Evolutionary conservation across 1,140 invertebrate species (phyloP), one percentile per base, ranked within the genome.

Genomic region (Euborellia annulipes): DNA sequence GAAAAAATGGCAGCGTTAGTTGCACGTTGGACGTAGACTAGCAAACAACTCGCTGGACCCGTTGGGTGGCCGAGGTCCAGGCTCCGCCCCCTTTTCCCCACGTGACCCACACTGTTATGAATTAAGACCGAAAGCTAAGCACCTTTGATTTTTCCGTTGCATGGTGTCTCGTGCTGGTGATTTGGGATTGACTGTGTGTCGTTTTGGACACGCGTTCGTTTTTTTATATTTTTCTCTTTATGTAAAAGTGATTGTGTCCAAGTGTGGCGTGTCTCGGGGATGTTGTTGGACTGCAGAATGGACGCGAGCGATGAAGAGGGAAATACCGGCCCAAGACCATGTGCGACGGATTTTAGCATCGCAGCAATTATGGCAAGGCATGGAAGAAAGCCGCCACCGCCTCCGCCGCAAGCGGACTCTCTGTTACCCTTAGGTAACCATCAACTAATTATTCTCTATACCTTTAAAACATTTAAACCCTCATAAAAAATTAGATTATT

Each of bases 261-360:
- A 36, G 27, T 2, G 27, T 11, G 22, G 1, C 42, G 23, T 14
- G 11, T 30, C n/a, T n/a, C 32, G 2, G 40, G 16, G 42, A 19
- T 17, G 43, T 6, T n/a, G 34, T 27, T 27, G 34, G 43, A 38
- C 17, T 2, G 16, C 19, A 16, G 22, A 13, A 16, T 20, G 20
- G 13, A 20, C 21, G 18, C 14, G 30, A 3, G 20, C 43, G 20
- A 48, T 43, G 46, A 20, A 27, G 46, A 17, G 30, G 14, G 11
- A 23, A 11, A 47, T 18, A 14, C 42, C 38, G 47, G 47, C 64
- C 49, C 64, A 65, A 49, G 64, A 59, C 30, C 52, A 62, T 78
- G 76, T 62, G 84, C 85, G 52, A 91, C 86, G 52, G 86, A 92
- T 66, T 92, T 92, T 69, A 89, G 85, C 49, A 92, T 92, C 57